Evolutionary conservation across 2,888 invertebrate species (phyloP), one percentile per base, ranked within the genome.

Genomic region (Chaetogeoica ovagalla): DNA sequence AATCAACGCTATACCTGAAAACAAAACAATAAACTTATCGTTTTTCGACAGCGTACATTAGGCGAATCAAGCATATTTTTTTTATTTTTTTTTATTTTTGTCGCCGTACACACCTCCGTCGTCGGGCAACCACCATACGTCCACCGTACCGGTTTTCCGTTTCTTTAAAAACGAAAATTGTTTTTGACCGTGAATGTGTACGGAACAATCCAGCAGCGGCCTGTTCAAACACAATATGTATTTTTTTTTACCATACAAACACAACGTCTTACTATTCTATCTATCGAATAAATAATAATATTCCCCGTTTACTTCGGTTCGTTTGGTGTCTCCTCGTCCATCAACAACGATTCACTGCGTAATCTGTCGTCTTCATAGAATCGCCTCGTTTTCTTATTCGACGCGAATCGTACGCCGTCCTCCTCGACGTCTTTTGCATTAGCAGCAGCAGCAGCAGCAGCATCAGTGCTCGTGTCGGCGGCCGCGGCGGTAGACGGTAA

Each of bases 111-210:
- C 23, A 91, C 92, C 97, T 86, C 97, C 98, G 85, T 98, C 98
- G 85, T 98, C 98, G 85, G 96, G 98, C 0, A 98, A 88, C 98
- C 98, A 98, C 97, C 97, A 97, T 19, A 97, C 97, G 87, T 97
- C 97, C 83, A 97, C 96, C 5, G 93, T 92, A 30, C 94, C 94
- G 85, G 92, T 92, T 83, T 92, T 90, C 23, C 52, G 66, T 66
- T 73, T 81, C 48, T 52, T 77, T 15, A 66, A 8, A 21, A 70
- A 77, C 11, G 74, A 70, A 55, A 81, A 81, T 43, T 76, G 48
- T 13, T 11, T 48, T 48, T 13, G n/a, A n/a, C 63, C 7, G 3
- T 68, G 39, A 8, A 68, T 60, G 68, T 65, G 48, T 9, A 79
- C 39, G 17, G 65, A 81, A 57, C 39, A 73, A 43, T 65, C 62